phyloP scores from a whole-genome alignment of 2,888 invertebrate genomes.

The Iphiclides podalirius region DNA sequence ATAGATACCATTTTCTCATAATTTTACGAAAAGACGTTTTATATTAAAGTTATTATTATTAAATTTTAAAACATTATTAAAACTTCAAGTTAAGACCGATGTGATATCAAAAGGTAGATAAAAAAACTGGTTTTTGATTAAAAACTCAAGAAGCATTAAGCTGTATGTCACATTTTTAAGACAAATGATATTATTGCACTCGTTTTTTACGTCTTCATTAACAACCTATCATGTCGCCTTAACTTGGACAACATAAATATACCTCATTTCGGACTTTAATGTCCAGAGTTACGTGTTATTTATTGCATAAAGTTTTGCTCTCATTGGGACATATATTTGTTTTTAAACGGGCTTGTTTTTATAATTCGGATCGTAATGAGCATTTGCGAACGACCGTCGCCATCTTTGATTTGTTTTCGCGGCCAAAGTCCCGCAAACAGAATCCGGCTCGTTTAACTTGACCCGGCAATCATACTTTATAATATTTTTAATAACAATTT shows the following conservation, averaged over 20 bases:
- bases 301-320: constrained; percentile 18
- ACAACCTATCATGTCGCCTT: constrained; percentile 10
- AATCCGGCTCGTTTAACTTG: not conserved
- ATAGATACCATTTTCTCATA: too few species aligned
- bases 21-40: too few species aligned
- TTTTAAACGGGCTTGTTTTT: constrained; percentile 18
- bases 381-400: constrained; percentile 10
- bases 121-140: not conserved
- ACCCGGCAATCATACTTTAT: not conserved
- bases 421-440: not conserved
- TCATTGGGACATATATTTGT: constrained; percentile 14
- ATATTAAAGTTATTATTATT: too few species aligned
- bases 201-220: constrained; percentile 21
- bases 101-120: too few species aligned
- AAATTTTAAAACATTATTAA: too few species aligned
- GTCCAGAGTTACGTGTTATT: constrained; percentile 17
- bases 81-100: too few species aligned
- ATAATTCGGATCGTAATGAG: constrained; percentile 21
- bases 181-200: constrained; percentile 9
- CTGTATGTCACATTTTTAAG: constrained; percentile 4
- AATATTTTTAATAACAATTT: not conserved
- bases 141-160: not conserved
- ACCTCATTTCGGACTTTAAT: constrained; percentile 18
- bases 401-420: constrained; percentile 16
- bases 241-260: constrained; percentile 14